phyloP scores from a whole-genome alignment of 2,888 invertebrate genomes.

The Aethes cnicana region DNA sequence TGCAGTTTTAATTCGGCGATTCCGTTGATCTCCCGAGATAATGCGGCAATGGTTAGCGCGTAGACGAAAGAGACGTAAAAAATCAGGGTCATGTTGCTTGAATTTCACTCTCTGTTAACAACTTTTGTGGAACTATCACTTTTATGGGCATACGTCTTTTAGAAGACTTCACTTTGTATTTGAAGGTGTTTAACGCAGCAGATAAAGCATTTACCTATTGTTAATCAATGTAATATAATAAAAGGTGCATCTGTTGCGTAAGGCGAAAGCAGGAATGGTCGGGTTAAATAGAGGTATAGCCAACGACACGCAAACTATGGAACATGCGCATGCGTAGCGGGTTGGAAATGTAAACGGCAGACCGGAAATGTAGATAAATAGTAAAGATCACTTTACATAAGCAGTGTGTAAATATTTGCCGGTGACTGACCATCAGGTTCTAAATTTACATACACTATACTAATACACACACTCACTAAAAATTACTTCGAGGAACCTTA shows the following conservation, averaged over 20 bases:
- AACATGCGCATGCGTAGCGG: not conserved
- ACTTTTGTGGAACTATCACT: slow-evolving; percentile 17
- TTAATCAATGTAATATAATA: slow-evolving; percentile 7
- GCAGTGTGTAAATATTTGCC: not conserved
- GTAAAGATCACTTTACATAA: too few species aligned
- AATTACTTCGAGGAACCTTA: too few species aligned
- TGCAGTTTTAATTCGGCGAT: not conserved
- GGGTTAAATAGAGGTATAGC: not conserved
- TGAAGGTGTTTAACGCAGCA: not conserved
- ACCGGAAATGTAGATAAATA: not conserved
- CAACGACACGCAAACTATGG: slow-evolving; percentile 18
- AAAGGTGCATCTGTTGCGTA: slow-evolving; percentile 27
- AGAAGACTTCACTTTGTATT: not conserved
- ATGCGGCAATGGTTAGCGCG: slow-evolving; percentile 6
- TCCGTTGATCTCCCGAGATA: slow-evolving; percentile 6
- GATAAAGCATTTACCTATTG: not conserved
- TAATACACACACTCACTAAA: too few species aligned
- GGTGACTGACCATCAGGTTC: too few species aligned
- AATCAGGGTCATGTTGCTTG: slow-evolving; percentile 14
- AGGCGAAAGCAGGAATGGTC: slow-evolving; percentile 34
- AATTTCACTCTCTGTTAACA: slow-evolving; percentile 26
- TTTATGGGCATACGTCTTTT: slow-evolving; percentile 3
- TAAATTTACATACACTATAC: too few species aligned
- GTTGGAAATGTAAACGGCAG: not conserved
- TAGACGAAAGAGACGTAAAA: slow-evolving; percentile 2